These are phyloP conservation scores for Eurypyga helias DNA, from an alignment of 2,113 vertebrate species.

Conservation along the genomic window DNA sequence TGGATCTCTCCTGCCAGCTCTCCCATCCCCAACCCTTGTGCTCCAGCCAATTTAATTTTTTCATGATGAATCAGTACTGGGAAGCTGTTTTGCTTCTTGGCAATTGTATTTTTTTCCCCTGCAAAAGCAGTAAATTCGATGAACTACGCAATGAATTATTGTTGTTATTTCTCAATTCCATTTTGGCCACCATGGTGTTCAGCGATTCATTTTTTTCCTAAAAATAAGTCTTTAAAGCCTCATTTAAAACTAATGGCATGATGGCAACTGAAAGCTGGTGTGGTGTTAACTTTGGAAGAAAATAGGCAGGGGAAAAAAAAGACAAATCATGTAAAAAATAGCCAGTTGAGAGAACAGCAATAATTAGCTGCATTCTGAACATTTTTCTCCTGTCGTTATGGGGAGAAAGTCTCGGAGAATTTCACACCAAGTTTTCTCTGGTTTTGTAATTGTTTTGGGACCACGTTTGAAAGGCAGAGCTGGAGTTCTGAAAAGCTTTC, in stretches of 20 bases:
- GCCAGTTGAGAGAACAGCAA: constrained; percentile 1
- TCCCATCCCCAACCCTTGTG: not conserved
- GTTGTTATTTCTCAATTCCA: constrained; percentile 37
- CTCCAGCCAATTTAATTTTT: constrained; percentile 28
- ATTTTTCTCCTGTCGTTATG: not conserved
- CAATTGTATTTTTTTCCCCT: not conserved
- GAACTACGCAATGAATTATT: not conserved
- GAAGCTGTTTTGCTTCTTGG: constrained; percentile 49
- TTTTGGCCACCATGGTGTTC: not conserved
- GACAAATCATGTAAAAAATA: not conserved
- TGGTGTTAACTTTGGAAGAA: constrained; percentile 22
- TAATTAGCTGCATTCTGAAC: constrained; percentile 17
- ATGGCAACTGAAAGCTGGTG: constrained; percentile 50
- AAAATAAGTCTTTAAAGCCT: constrained; percentile 35
- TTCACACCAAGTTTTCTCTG: not conserved
- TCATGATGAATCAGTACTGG: constrained; percentile 28
- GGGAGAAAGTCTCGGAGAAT: not conserved
- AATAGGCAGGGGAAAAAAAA: not conserved
- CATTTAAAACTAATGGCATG: constrained; percentile 1
- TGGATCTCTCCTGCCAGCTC: not conserved
- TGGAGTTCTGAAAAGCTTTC: constrained; percentile 2
- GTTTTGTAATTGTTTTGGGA: not conserved
- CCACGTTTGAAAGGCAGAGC: not conserved
- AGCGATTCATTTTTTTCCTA: constrained; percentile 33
- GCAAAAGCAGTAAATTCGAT: constrained; percentile 6